These are phyloP conservation scores for Grammomys dolichurus DNA, from an alignment of 2,113 vertebrate species.

Conservation along the genomic window DNA sequence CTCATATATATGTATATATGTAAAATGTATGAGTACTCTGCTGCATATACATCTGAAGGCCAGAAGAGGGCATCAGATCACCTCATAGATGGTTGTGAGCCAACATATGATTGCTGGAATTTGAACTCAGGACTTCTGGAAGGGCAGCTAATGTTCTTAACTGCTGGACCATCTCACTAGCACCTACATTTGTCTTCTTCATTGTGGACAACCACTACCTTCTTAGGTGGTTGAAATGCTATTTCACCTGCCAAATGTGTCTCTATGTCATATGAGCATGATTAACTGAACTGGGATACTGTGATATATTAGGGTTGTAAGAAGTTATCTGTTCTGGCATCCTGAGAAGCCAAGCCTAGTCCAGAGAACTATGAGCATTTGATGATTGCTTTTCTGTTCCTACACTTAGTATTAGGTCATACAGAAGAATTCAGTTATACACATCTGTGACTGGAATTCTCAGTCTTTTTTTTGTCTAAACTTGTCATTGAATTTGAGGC, in stretches of 20 bases:
- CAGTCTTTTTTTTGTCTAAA: neutral
- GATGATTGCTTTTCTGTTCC: neutral
- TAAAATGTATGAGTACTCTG: no score
- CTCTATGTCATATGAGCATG: neutral
- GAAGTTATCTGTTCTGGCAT: neutral
- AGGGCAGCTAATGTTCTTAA: no score
- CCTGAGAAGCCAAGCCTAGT: neutral
- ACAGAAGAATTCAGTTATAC: neutral
- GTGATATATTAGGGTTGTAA: neutral
- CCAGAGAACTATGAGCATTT: neutral
- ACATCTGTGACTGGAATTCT: neutral
- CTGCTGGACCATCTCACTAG: no score
- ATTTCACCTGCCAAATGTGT: neutral
- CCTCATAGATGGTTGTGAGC: no score
- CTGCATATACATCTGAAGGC: no score
- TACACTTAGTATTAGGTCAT: neutral
- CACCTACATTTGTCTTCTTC: no score
- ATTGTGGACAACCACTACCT: neutral
- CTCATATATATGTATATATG: no score
- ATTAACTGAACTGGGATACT: neutral
- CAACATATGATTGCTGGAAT: no score
- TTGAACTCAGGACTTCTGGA: no score
- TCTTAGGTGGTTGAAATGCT: neutral
- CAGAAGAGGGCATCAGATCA: no score
- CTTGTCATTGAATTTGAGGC: neutral